A percentile compares a stretch with the other conserved stretches of the same genome.
These are phyloP conservation scores for Catocala fraxini DNA, from an alignment of 2,888 invertebrate species.

Conservation along the genomic window DNA sequence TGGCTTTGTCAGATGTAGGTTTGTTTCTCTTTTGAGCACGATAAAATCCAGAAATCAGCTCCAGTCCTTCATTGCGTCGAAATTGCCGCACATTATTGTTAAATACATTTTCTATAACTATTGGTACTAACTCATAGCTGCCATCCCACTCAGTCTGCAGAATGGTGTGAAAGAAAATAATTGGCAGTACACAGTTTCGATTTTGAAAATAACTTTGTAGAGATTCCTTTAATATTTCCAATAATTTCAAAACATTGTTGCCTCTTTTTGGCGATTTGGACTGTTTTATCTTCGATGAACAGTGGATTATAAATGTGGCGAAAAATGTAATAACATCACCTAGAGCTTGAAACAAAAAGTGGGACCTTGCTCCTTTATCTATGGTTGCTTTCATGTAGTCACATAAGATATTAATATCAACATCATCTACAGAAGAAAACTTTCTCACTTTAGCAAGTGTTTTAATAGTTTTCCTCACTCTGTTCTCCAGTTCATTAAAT, in stretches of 20 bases:
- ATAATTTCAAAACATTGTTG: slow-evolving; percentile 68
- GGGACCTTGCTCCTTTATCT: slow-evolving; percentile 89
- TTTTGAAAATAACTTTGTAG: slow-evolving; percentile 89
- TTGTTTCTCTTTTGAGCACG: slow-evolving; percentile 86
- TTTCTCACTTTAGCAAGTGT: slow-evolving; percentile 88
- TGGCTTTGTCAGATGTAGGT: slow-evolving; percentile 64
- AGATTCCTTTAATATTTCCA: slow-evolving; percentile 84
- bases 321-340: slow-evolving; percentile 89
- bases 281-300: slow-evolving; percentile 84
- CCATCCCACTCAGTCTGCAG: slow-evolving; percentile 90
- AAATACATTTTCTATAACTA: slow-evolving; percentile 89
- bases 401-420: slow-evolving; percentile 84
- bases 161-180: slow-evolving; percentile 89
- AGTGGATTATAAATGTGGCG: slow-evolving; percentile 89
- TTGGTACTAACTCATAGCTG: slow-evolving; percentile 87
- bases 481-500: slow-evolving; percentile 89
- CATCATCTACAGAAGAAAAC: slow-evolving; percentile 86
- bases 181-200: slow-evolving; percentile 89
- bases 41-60: slow-evolving; percentile 90
- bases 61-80: slow-evolving; percentile 90
- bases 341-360: slow-evolving; percentile 89
- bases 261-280: slow-evolving; percentile 68
- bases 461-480: slow-evolving; percentile 89
- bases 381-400: slow-evolving; percentile 87
- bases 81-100: slow-evolving; percentile 88